Conservation (phyloP, 30 jellyfish, hydroid and myxozoan genomes). For the Aurelia sp. region DNA sequence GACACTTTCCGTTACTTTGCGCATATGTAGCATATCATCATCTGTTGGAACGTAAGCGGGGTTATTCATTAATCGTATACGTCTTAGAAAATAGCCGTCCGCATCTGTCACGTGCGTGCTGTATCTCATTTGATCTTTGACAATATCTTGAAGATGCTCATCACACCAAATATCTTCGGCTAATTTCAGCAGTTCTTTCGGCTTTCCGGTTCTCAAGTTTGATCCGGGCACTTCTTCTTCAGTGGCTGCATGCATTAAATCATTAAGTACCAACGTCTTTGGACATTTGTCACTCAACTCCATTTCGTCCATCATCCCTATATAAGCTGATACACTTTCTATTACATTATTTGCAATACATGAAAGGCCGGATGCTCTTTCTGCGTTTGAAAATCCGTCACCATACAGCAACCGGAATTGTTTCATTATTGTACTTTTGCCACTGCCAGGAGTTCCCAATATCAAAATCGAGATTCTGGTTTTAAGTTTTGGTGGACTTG, state of each 20-base stretch:
- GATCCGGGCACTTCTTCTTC: conserved; percentile 40
- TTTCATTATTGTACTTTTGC: conserved; percentile 57
- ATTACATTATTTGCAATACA: conserved; percentile 39
- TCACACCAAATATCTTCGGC: conserved; percentile 60
- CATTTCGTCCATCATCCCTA: conserved; percentile 28
- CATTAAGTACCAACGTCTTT: conserved; percentile 27
- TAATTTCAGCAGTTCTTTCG: conserved; percentile 36
- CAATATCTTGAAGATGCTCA: conserved; percentile 39
- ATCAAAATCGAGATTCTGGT: conserved; percentile 44
- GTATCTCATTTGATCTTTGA: conserved; percentile 43
- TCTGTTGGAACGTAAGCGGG: conserved; percentile 56
- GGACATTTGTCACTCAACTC: conserved; percentile 42
- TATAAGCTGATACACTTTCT: conserved; percentile 53
- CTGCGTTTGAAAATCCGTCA: conserved; percentile 50
- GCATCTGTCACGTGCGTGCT: conserved; percentile 47
- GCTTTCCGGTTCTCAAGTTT: conserved; percentile 19
- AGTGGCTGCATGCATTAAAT: conserved; percentile 20
- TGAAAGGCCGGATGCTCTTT: conserved; percentile 30
- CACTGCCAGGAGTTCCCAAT: conserved; percentile 63
- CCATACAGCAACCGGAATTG: conserved; percentile 64
- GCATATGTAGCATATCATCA: conserved; percentile 52
- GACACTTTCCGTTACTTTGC: conserved; percentile 38
- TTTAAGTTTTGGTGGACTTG: conserved; percentile 31
- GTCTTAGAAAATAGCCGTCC: conserved; percentile 52
- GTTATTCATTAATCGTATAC: conserved; percentile 32